Evolutionary conservation across 1,140 invertebrate genomes (phyloP), one percentile per base, ranked within the genome.

Genomic region (Heliothis virescens): DNA sequence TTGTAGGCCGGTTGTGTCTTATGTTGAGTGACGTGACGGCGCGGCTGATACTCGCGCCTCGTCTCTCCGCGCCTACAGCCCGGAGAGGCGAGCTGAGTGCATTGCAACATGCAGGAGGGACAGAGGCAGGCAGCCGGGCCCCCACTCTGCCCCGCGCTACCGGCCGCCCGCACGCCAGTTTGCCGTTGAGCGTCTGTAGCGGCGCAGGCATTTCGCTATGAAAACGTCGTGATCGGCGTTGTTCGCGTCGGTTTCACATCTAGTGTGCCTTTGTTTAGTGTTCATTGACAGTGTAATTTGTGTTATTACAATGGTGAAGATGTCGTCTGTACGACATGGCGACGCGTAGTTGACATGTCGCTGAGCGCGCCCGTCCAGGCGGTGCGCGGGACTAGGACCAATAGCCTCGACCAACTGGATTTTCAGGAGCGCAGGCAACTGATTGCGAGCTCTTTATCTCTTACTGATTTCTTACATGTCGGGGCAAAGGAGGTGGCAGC

Each of bases 401-500:
- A 97, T 90, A 98, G 97, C 85, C 95, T 98, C 95, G 98, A 98
- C 95, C 98, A 97, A 93, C 96, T 98, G 34, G 98, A 98, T 94
- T 98, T 98, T 90, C 97, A 98, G 92, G 98, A 98, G 95, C 98
- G 98, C 93, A 95, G 98, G 79, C 97, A 98, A 94, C 95, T 98
- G 82, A 98, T 98, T 77, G 98, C 98, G 7, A 98, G 97, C 62
- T 98, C 97, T 41, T 92, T 98, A 84, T 98, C 97, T 57, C 94
- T 98, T 47, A 98, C 97, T 72, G 98, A 98, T 91, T 98, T 98
- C 90, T 91, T 98, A 69, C 97, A 97, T 73, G 97, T 97, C 85
- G 96, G 96, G 76, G 95, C 96, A n/a, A 96, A 96, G 82, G 96
- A 96, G 78, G 96, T 96, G 60, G 95, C 96, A 83, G 93, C 93